phyloP scores from a whole-genome alignment of 2,797 vertebrate species.

The Emydoidea blandingii region DNA sequence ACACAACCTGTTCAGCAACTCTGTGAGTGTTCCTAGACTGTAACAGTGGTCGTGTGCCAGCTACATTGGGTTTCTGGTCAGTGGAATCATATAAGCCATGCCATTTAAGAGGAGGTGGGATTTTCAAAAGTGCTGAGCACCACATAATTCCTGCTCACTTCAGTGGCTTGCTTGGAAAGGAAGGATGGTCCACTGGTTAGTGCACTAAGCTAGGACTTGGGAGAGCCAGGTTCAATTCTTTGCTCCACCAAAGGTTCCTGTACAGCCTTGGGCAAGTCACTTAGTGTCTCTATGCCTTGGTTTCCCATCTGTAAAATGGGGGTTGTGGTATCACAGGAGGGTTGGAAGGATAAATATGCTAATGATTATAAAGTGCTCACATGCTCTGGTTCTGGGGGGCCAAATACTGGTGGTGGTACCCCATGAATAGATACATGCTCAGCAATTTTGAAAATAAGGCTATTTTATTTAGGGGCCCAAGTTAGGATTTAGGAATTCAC shows the following conservation, averaged over 20 bases:
- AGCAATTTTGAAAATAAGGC: background rate
- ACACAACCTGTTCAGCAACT: background rate
- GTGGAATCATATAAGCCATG: background rate
- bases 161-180: fast-evolving
- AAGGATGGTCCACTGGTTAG: background rate
- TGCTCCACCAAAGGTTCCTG: background rate
- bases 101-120: background rate
- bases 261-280: background rate
- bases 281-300: fast-evolving
- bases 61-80: background rate
- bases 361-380: background rate
- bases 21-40: background rate
- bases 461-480: background rate
- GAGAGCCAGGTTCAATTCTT: background rate
- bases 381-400: background rate
- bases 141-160: background rate
- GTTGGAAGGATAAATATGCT: background rate
- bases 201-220: background rate
- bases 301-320: background rate
- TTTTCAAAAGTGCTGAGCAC: background rate
- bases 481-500: background rate
- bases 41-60: background rate
- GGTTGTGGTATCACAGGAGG: fast-evolving
- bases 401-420: background rate
- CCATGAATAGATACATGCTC: background rate